A percentile compares a stretch with the other conserved stretches of the same genome.
These are phyloP conservation scores for Lepidochrysops patricia DNA, from an alignment of 2,888 invertebrate genomes.

Conservation along the genomic window DNA sequence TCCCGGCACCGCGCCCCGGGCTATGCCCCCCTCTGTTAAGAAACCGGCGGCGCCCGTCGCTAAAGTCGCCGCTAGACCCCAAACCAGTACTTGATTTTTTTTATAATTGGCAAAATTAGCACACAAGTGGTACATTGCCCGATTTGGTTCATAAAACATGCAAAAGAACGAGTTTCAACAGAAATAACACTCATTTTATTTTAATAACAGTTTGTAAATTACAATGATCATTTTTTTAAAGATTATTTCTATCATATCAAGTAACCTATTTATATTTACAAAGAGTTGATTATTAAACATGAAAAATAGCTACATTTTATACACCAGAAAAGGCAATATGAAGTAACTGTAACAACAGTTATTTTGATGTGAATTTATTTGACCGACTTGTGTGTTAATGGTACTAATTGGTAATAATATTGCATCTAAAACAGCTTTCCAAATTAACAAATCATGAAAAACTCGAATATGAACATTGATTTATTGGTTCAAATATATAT, in stretches of 20 bases:
- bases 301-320: background rate
- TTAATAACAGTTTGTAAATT: no score
- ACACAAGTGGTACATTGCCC: background rate
- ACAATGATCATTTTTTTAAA: no score
- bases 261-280: no score
- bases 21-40: constrained; percentile 51
- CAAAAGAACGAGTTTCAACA: no score
- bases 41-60: constrained; percentile 66
- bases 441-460: constrained; percentile 1
- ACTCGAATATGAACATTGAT: constrained; percentile 14
- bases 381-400: background rate
- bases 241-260: no score
- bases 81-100: constrained; percentile 71
- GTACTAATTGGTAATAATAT: background rate
- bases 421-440: constrained; percentile 22
- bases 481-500: constrained; percentile 18
- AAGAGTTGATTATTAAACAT: background rate
- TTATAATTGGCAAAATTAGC: constrained; percentile 26
- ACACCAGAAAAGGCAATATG: background rate
- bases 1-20: constrained; percentile 70
- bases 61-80: constrained; percentile 78
- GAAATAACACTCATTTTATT: no score
- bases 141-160: background rate
- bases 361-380: background rate
- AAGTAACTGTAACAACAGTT: background rate